Base-by-base conservation (phyloP, 2,888 invertebrate species). In the Parnassius mnemosyne region DNA sequence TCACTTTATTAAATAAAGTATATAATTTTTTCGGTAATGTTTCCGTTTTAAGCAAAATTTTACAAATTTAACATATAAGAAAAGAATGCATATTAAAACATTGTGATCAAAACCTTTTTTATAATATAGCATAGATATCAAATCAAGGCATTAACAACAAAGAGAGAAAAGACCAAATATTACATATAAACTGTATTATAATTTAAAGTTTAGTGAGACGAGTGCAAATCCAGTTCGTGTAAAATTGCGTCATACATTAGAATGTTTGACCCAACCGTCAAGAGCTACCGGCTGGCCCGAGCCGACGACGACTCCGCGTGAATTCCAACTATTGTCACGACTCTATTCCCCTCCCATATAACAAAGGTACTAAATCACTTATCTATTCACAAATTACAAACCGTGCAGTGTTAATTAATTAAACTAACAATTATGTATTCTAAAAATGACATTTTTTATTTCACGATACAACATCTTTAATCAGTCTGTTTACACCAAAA, bases 221-320 rank as follows among this genome's bases (percentile, higher is more conserved):
- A 85, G 84, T 84, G 85, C 83, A 84, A 86, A 85, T 85, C 87
- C 85, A 86, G 84, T 86, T 79, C 73, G 81, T 75, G 78, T 76
- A 73, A 78, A 76, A 80, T 87, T 87, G 84, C 87, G 86, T 87
- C 87, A 87, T 84, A 81, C 83, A 83, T 87, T 87, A 87, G 87
- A 87, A 87, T 87, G 87, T 85, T 87, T 87, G 86, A 87, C 85
- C 86, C 83, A 82, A 75, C 78, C 70, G 68, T 73, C 73, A 74
- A 72, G 69, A 67, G 66, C 68, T 65, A 63, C 56, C 49, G 53
- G 67, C 73, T 74, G 68, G 65, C 65, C 68, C 73, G 71, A 65
- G 73, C 78, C 68, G 69, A 68, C 72, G 81, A 80, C 82, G 79
- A 78, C 79, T 80, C 77, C 72, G 71, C 75, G 79, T 76, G 74